A percentile compares a stretch with the other conserved stretches of the same genome.
Conservation (phyloP, 2,113 vertebrate genomes). For the Petrocephalus microphthalmus region DNA sequence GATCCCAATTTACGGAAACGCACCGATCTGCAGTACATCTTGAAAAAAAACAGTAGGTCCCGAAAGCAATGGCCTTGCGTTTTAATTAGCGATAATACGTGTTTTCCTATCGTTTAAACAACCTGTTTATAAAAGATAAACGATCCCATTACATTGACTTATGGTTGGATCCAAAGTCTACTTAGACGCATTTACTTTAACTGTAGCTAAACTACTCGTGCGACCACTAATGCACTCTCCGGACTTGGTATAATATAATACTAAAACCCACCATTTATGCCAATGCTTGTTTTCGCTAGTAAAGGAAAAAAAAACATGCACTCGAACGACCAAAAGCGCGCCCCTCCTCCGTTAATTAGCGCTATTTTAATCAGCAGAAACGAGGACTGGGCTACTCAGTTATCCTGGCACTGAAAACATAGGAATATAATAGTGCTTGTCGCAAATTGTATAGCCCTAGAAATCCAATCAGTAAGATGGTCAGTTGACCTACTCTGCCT, state of each 20-base stretch:
- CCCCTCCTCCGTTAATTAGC: not conserved
- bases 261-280: not conserved
- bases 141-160: not conserved
- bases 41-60: not conserved
- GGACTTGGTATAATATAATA: not conserved
- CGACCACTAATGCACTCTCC: not conserved
- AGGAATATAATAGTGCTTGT: not conserved
- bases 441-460: not conserved
- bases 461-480: not conserved
- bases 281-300: not conserved
- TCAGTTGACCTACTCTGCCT: not conserved
- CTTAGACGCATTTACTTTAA: not conserved
- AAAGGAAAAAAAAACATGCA: not conserved
- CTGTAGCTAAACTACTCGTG: not conserved
- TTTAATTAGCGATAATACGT: slow-evolving; percentile 4
- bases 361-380: not conserved
- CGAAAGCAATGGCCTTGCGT: not conserved
- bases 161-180: not conserved
- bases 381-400: not conserved
- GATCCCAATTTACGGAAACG: not conserved
- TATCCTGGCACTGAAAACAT: not conserved
- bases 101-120: slow-evolving; percentile 1
- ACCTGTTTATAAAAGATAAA: not conserved
- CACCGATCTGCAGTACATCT: not conserved
- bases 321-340: not conserved